A percentile compares a stretch with the other conserved stretches of the same genome.
phyloP scores from a whole-genome alignment of 2,888 invertebrate species.

The Oligia strigilis region DNA sequence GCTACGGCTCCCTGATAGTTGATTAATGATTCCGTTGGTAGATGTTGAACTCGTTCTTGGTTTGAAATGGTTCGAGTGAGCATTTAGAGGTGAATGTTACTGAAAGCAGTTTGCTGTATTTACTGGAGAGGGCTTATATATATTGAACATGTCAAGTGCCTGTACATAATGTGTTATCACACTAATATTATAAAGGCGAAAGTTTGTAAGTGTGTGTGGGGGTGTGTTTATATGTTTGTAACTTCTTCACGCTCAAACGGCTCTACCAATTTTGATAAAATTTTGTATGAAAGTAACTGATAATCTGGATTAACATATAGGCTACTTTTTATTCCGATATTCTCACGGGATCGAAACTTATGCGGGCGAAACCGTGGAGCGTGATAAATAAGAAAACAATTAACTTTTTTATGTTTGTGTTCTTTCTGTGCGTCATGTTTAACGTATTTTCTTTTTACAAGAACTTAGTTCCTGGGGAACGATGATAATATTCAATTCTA shows the following conservation, averaged over 20 bases:
- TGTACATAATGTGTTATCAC: not conserved
- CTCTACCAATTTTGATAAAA: no score
- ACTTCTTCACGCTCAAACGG: no score
- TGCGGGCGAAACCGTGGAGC: no score
- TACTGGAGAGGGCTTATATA: not conserved
- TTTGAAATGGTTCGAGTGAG: conserved; percentile 10
- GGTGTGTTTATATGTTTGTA: no score
- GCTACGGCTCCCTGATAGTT: conserved; percentile 84
- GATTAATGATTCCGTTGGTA: conserved; percentile 85
- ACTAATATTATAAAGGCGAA: no score
- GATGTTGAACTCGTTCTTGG: conserved; percentile 58
- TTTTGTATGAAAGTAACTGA: no score
- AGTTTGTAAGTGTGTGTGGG: no score
- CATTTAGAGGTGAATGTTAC: not conserved
- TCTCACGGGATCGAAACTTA: no score
- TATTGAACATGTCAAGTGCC: not conserved
- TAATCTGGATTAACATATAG: no score
- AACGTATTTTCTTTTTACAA: not conserved
- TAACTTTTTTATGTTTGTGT: no score
- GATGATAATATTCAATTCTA: not conserved
- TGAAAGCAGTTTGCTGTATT: not conserved
- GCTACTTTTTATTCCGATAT: no score
- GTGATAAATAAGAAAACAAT: not conserved
- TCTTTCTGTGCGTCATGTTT: no score
- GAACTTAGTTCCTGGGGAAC: not conserved